Conservation (phyloP, 1,140 invertebrate genomes). For the Drosophila jambulina region DNA sequence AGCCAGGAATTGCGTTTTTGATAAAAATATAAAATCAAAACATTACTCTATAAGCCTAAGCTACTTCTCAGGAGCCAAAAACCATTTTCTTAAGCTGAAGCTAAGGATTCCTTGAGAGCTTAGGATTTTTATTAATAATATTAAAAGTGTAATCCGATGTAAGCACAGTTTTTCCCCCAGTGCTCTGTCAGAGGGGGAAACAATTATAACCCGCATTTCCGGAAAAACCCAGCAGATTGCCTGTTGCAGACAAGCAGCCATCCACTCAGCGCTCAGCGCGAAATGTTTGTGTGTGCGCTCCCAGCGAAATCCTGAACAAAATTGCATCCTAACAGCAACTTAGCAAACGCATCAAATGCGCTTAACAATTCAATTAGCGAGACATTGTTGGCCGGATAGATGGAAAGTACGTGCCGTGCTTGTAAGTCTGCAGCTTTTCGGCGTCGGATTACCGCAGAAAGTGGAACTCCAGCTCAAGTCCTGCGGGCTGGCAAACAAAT, state of each 20-base stretch:
- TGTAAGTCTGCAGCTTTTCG: constrained; percentile 15
- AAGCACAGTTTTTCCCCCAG: not conserved
- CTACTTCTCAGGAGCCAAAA: not conserved
- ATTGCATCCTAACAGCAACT: constrained; percentile 62
- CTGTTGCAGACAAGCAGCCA: constrained; percentile 52
- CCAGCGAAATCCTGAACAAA: constrained; percentile 53
- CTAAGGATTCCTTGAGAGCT: not conserved
- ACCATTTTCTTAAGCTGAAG: not conserved
- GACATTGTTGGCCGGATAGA: constrained; percentile 35
- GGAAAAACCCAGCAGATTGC: constrained; percentile 57
- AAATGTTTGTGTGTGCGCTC: constrained; percentile 35
- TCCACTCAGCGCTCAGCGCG: constrained; percentile 14
- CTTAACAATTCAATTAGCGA: constrained; percentile 73
- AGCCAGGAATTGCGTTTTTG: accelerated
- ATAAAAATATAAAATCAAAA: not conserved
- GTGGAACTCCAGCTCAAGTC: constrained; percentile 28
- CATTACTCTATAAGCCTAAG: not conserved
- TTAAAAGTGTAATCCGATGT: not conserved
- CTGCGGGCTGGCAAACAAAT: constrained; percentile 40
- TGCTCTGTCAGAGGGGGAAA: constrained; percentile 19
- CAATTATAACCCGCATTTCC: constrained; percentile 68
- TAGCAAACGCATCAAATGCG: constrained; percentile 67
- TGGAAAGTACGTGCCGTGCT: constrained; percentile 15
- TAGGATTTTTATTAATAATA: not conserved
- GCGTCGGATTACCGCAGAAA: constrained; percentile 9